Base-by-base conservation (phyloP, 2,113 vertebrate genomes). In the Dipodomys spectabilis region DNA sequence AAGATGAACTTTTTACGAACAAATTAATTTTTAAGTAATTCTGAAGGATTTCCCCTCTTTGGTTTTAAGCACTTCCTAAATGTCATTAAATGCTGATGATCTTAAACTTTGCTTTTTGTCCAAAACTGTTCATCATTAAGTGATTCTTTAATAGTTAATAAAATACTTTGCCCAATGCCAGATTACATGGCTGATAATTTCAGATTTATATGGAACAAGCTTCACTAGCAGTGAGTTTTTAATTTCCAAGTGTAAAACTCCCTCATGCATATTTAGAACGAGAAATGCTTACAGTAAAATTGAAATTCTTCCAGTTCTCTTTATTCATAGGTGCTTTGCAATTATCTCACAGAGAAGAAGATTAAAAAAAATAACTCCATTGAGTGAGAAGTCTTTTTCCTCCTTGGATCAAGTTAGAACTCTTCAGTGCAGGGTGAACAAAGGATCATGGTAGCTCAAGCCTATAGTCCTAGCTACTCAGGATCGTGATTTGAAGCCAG, bases 231-330 rank as follows among this genome's bases (percentile, higher is more conserved):
- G 53, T 8, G 23, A 64, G 53, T 72, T 53, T 72, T 62, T 86
- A 84, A 88, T 82, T 72, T 77, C 78, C 73, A 88, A 68, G 82
- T 81, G 86, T 72, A 73, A 90, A 64, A 62, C 23, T 25, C 82
- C 64, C 13, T 93, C 53, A 62, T 64, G 88, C 73, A 74, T 88
- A 77, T 67, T 72, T 75, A 93, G 69, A 39, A 19, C 32, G 64
- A 75, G 77, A 73, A 60, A 92, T 28, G 82, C 89, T 92, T 62
- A 82, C 62, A 75, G 80, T 83, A 80, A 87, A 92, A 85, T 57
- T 62, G 89, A 81, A 90, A 85, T 35, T 19, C 72, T 87, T 82
- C 62, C 62, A 79, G 3, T 16, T 68, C 25, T 74, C 44, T 13
- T 78, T 72, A 62, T 65, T 84, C 65, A 35, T 27, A 28, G 77